Base-by-base conservation (phyloP, 2,797 vertebrate genomes). In the Halcyon chelicuti region DNA sequence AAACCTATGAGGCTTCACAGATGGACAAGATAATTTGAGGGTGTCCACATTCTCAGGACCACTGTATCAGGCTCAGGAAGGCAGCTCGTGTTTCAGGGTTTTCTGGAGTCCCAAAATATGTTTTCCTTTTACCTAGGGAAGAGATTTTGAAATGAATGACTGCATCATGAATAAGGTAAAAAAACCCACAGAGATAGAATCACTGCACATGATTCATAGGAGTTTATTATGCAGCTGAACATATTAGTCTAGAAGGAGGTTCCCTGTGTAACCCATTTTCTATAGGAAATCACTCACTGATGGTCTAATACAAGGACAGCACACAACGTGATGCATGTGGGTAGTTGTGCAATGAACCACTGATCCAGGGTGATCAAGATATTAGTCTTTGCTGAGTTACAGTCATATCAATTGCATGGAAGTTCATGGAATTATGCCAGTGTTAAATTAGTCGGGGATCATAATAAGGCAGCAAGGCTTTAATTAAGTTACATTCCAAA, bases 261-360 rank as follows among this genome's bases (percentile, higher is more conserved):
- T 80, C 20, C 23, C 31, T 4, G 2, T 42, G n/a, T 39, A 74
- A 80, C 29, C 12, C 26, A 7, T 70, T 90, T 93, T n/a, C 25
- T 54, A 9, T 35, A 66, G 26, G 58, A 86, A 72, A 75, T 55
- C 0, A 0, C 17, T 55, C 0, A 0, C 17, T 62, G 46, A 31
- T 62, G 39, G 10, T 29, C 7, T 52, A 65, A 25, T 12, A 55
- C 20, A 44, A 55, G 46, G 39, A 44, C 28, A 54, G 21, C 22
- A 29, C 25, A 75, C n/a, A 68, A 15, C 28, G 25, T 1, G 4
- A 10, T 42, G 7, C 2, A 4, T 37, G 23, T 5, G 66, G 46
- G 31, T 57, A 85, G 14, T 26, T 52, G 20, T 66, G 68, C 52
- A 91, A 51, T 13, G 42, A 89, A 66, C 47, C 39, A 44, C 26